Evolutionary conservation across 2,797 vertebrate species (phyloP), one percentile per base, ranked within the genome.

Genomic region (Melopsittacus undulatus): DNA sequence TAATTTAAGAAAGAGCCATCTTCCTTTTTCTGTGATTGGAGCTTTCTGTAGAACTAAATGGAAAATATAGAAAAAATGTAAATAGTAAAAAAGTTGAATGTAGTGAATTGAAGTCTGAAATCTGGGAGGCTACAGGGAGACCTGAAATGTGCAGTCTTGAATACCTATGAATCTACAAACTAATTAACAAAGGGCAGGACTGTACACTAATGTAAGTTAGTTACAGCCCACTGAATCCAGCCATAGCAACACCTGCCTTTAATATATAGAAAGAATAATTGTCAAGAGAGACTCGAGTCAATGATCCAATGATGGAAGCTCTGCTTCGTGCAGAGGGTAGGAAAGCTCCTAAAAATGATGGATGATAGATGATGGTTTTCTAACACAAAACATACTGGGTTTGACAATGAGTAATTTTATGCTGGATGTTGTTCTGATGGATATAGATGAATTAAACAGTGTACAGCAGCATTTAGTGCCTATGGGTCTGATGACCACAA

Each of bases 181-280:
- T 90, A 93, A 96, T 92, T 94, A 96, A 90, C 36, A 73, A 73
- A 90, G 88, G 67, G 54, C 88, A 84, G 74, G 77, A 77, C 51
- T 0, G 0, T 82, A 86, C 67, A 56, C 67, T 89, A 59, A 82
- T 63, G 54, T 38, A 20, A 82, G 46, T 93, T 72, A 95, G 92
- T 90, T 84, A 87, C 73, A 95, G 77, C 51, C 67, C 70, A 30
- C 70, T 92, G 92, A 76, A 84, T 64, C 51, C 67, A 96, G 94
- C 81, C 93, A 90, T 89, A 92, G 88, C 67, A 95, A 70, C 96
- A 96, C 95, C 95, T 96, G 96, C 73, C 90, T 97, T 96, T 90
- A 96, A 97, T 97, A 96, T 45, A 64, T 1, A 77, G 72, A 67
- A 95, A 96, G 86, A 93, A 76, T 87, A 96, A 95, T 92, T 97